Percentiles rank a stretch among this genome's conserved stretches.
Conservation (phyloP, 2,113 vertebrate genomes). For the Chlamydotis undulata region DNA sequence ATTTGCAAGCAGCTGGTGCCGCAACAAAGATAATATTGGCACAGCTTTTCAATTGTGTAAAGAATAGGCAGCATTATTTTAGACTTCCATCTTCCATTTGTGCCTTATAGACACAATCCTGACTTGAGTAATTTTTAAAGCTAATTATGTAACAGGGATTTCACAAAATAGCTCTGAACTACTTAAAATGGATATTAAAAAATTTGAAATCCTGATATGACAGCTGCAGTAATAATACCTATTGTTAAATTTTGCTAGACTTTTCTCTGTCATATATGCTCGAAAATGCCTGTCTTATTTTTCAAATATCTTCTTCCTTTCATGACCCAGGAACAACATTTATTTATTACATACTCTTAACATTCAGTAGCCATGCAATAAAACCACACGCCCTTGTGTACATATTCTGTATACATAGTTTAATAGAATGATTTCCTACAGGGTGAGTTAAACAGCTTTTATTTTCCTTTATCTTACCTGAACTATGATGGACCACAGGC, state of each 20-base stretch:
- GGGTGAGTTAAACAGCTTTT: neutral
- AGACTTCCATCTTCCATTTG: neutral
- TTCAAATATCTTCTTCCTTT: slow-evolving; percentile 29
- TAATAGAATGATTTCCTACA: slow-evolving; percentile 40
- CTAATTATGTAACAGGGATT: slow-evolving; percentile 56
- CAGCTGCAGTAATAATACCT: slow-evolving; percentile 31
- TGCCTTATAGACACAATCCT: slow-evolving; percentile 17
- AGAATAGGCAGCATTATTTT: neutral
- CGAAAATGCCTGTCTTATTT: slow-evolving; percentile 34
- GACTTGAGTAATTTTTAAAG: neutral
- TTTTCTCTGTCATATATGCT: slow-evolving; percentile 33
- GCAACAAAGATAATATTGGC: neutral
- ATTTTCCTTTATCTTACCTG: neutral
- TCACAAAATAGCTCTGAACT: slow-evolving; percentile 18
- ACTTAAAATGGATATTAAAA: slow-evolving; percentile 50
- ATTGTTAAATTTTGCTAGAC: slow-evolving; percentile 44
- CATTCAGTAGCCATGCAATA: slow-evolving; percentile 15
- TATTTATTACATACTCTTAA: slow-evolving; percentile 47
- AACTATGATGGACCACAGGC: neutral
- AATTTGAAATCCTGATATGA: slow-evolving; percentile 14
- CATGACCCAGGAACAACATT: slow-evolving; percentile 9
- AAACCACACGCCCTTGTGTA: neutral
- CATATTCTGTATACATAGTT: neutral
- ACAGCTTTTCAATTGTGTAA: slow-evolving; percentile 6
- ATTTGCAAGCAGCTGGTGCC: neutral